A percentile compares a stretch with the other conserved stretches of the same genome.
Conservation (phyloP, 2,888 invertebrate species). For the Cryptocheilus praepositus region DNA sequence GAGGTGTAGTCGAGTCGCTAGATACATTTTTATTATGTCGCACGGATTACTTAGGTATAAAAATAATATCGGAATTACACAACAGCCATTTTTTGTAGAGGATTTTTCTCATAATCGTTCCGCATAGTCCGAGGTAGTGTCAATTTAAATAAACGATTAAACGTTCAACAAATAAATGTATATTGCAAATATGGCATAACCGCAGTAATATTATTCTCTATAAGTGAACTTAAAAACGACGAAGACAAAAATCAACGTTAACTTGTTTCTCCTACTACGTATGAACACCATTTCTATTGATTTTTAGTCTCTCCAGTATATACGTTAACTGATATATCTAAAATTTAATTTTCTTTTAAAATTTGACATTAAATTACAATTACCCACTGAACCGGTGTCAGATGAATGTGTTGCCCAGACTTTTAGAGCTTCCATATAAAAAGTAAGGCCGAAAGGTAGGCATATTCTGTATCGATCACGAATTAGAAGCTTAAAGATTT, state of each 20-base stretch:
- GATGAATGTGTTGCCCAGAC: slow-evolving; percentile 18
- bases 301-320: too few species aligned
- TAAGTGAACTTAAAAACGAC: not conserved
- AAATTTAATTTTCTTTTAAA: not conserved
- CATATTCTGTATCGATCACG: slow-evolving; percentile 55
- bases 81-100: slow-evolving; percentile 34
- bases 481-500: slow-evolving; percentile 49
- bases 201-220: not conserved
- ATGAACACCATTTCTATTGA: too few species aligned
- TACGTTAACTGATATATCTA: not conserved
- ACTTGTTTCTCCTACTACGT: too few species aligned
- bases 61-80: slow-evolving; percentile 53
- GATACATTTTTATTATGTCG: slow-evolving; percentile 28
- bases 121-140: not conserved
- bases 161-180: not conserved
- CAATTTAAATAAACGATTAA: slow-evolving; percentile 1
- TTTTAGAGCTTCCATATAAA: slow-evolving; percentile 43
- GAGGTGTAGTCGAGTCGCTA: slow-evolving; percentile 33
- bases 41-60: slow-evolving; percentile 48
- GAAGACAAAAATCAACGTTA: not conserved
- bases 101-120: slow-evolving; percentile 14
- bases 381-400: slow-evolving; percentile 15
- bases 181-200: slow-evolving; percentile 1
- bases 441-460: slow-evolving; percentile 70
- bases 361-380: too few species aligned